phyloP scores from a whole-genome alignment of 1,140 invertebrate species.

The fruit fly (Drosophila melanogaster) region Release_6_plus_ISO1_MT NC_004354.4:5106001-5106500 shows the following conservation, averaged over 20 bases:
- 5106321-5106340: constrained; percentile 5
- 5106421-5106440: constrained; percentile 29
- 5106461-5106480: neutral
- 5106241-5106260: neutral
- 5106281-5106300: constrained; percentile 53
- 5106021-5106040: neutral
- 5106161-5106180: constrained; percentile 36
- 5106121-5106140: constrained; percentile 40
- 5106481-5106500: constrained; percentile 29
- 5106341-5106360: constrained; percentile 24
- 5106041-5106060: neutral
- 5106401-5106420: constrained; percentile 4
- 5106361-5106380: neutral
- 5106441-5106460: constrained; percentile 38
- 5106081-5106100: neutral
- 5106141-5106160: constrained; percentile 35
- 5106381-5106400: neutral
- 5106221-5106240: neutral
- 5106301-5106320: constrained; percentile 47
- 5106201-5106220: constrained; percentile 11
- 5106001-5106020: too few relatives aligned
- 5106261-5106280: constrained; percentile 17
- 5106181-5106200: constrained; percentile 54
- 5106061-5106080: neutral
- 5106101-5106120: neutral